Conservation (phyloP, 2,797 vertebrate species). For the Pantherophis alleghaniensis region DNA sequence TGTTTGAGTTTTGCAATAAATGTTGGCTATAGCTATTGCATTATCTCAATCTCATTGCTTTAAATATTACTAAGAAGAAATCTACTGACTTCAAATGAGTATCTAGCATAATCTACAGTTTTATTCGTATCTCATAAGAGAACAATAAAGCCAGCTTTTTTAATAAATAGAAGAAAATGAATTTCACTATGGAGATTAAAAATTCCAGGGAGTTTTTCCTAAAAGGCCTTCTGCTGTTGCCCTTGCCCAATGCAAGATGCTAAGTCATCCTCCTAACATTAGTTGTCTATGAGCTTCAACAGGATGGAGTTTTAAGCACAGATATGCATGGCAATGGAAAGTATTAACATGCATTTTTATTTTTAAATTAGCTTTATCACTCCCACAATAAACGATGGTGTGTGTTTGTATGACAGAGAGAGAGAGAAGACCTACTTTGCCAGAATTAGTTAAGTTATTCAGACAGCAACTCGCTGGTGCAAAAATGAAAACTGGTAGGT, state of each 20-base stretch:
- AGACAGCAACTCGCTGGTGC: not conserved
- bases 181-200: not conserved
- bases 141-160: constrained; percentile 1
- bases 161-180: not conserved
- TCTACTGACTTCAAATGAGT: not conserved
- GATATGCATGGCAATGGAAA: not conserved
- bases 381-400: not conserved
- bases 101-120: not conserved
- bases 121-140: not conserved
- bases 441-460: not conserved
- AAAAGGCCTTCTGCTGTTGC: not conserved
- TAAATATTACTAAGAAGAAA: not conserved
- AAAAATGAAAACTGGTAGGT: not conserved
- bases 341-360: not conserved
- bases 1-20: constrained; percentile 17
- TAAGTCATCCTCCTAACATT: not conserved
- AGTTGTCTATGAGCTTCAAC: not conserved
- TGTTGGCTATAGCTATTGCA: not conserved
- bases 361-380: not conserved
- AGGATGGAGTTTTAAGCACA: constrained; percentile 1
- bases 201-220: not conserved
- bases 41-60: constrained; percentile 6
- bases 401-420: not conserved
- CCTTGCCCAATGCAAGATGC: not conserved
- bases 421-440: not conserved